These are phyloP conservation scores for Sebastes oblongus DNA, from an alignment of 2,797 vertebrate species.

Conservation along the genomic window DNA sequence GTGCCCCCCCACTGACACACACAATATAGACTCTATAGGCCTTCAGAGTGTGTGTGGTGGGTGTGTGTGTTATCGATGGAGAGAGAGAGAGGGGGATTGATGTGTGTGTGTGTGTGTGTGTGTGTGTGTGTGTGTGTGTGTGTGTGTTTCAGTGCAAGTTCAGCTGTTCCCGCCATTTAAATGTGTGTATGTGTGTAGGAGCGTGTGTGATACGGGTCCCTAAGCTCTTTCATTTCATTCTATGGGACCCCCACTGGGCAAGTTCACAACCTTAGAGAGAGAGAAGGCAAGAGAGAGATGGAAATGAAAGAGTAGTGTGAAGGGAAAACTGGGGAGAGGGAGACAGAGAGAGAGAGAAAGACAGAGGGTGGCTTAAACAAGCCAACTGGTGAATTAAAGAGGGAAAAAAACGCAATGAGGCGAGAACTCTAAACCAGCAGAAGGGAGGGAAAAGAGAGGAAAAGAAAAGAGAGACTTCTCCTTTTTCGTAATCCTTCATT, in stretches of 20 bases:
- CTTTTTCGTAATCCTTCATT: constrained; percentile 45
- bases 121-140: constrained; percentile 16
- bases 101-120: constrained; percentile 16
- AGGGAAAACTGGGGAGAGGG: background rate
- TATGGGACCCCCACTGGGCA: constrained; percentile 54
- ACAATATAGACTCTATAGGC: constrained; percentile 57
- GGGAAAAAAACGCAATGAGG: constrained; percentile 33
- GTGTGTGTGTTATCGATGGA: constrained; percentile 36
- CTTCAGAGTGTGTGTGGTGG: constrained; percentile 19
- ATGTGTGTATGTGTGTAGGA: constrained; percentile 2
- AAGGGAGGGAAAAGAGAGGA: constrained; percentile 1
- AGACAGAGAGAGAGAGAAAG: constrained; percentile 7
- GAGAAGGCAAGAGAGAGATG: constrained; percentile 32
- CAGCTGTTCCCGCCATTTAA: constrained; percentile 58
- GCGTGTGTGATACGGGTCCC: constrained; percentile 33
- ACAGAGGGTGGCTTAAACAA: constrained; percentile 52
- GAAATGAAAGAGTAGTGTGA: constrained; percentile 30
- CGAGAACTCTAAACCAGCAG: constrained; percentile 31
- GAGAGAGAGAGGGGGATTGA: background rate
- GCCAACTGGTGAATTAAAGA: constrained; percentile 56
- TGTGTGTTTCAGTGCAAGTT: constrained; percentile 26
- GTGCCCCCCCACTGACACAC: constrained; percentile 50
- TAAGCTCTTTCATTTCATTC: constrained; percentile 68
- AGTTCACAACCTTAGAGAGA: constrained; percentile 57
- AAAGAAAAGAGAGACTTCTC: constrained; percentile 35